Evolutionary conservation across 2,888 invertebrate species (phyloP).

Genomic region (Latrodectus hesperus): DNA sequence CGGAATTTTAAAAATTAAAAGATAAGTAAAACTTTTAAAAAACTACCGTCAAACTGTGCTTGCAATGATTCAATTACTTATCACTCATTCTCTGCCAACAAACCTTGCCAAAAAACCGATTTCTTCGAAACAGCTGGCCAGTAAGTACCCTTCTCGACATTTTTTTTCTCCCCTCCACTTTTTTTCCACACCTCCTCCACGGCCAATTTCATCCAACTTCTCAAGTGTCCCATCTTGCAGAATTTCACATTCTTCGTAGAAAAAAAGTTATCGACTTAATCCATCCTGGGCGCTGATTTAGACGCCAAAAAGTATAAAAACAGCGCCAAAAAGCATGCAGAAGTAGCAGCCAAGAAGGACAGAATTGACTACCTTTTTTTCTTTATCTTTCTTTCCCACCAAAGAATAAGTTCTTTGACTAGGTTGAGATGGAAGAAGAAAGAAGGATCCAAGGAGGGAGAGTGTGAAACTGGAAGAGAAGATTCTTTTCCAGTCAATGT

Average conservation of each 20-base stretch:
- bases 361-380: slow-evolving; percentile 17
- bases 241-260: slow-evolving; percentile 15
- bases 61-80: too few relatives aligned
- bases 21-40: too few relatives aligned
- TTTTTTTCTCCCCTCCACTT: not conserved
- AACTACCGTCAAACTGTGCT: too few relatives aligned
- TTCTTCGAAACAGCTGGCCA: not conserved
- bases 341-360: not conserved
- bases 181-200: not conserved
- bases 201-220: slow-evolving; percentile 21
- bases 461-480: slow-evolving; percentile 5
- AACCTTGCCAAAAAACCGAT: too few relatives aligned
- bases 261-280: slow-evolving; percentile 44
- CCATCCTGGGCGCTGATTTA: slow-evolving; percentile 17
- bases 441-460: not conserved
- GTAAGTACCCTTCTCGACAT: not conserved
- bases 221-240: not conserved
- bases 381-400: not conserved
- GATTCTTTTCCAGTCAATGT: slow-evolving; percentile 48
- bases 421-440: not conserved
- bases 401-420: slow-evolving; percentile 5
- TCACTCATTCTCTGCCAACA: too few relatives aligned
- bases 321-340: not conserved
- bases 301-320: slow-evolving; percentile 24
- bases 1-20: too few relatives aligned